Conservation (phyloP, 2,888 invertebrate species). For the Argyresthia albistria region DNA sequence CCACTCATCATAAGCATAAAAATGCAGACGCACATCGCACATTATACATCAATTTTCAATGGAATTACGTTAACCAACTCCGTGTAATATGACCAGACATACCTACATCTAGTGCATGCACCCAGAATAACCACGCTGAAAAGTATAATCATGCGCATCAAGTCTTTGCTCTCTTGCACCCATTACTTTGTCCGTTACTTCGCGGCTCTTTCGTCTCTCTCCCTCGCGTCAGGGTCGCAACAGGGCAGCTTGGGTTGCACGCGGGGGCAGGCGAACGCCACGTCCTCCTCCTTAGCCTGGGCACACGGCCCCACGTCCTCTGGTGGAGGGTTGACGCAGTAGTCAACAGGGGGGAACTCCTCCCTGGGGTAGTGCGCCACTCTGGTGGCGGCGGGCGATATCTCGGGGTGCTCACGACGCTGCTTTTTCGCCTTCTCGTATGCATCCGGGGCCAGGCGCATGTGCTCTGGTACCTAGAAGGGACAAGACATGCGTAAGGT, state of each 20-base stretch:
- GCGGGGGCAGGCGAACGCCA: constrained; percentile 48
- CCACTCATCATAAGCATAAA: no score
- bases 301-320: constrained; percentile 31
- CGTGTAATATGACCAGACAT: no score
- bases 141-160: no score
- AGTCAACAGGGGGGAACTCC: constrained; percentile 24
- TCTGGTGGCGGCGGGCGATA: constrained; percentile 48
- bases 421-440: constrained; percentile 44
- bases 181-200: no score
- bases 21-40: no score
- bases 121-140: no score
- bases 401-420: constrained; percentile 40
- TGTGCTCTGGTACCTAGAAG: constrained; percentile 44
- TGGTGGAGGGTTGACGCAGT: constrained; percentile 30
- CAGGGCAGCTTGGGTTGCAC: constrained; percentile 38
- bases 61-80: no score
- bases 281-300: constrained; percentile 39
- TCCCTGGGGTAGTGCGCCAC: constrained; percentile 29
- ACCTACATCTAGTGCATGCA: no score
- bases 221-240: constrained; percentile 33
- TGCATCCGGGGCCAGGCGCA: constrained; percentile 46
- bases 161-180: no score
- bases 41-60: no score
- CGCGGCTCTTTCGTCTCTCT: not conserved
- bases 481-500: not conserved